Evolutionary conservation across 2,113 vertebrate species (phyloP).

Genomic region (Peromyscus californicus): DNA sequence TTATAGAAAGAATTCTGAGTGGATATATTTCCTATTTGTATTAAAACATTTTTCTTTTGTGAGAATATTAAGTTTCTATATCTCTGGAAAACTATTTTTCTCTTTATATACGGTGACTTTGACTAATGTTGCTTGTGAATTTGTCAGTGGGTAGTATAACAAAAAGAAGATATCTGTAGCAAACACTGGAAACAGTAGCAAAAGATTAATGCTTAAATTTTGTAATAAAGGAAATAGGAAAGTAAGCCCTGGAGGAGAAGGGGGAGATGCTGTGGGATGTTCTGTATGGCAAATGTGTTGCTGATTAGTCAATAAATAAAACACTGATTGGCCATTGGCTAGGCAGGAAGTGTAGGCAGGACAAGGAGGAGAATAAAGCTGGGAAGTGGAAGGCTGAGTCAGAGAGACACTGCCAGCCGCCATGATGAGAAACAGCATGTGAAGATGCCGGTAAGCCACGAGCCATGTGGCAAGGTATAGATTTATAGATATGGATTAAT

Average conservation of each 20-base stretch:
- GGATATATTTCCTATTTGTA: neutral
- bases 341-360: too few species aligned
- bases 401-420: too few species aligned
- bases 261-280: too few species aligned
- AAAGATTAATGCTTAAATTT: constrained; percentile 27
- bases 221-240: neutral
- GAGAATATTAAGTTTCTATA: neutral
- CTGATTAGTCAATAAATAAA: too few species aligned
- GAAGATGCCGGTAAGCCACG: too few species aligned
- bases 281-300: too few species aligned
- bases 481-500: too few species aligned
- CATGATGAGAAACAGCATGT: too few species aligned
- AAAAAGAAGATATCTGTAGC: constrained; percentile 1
- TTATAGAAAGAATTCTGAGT: neutral
- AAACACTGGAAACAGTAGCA: neutral
- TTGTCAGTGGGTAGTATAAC: neutral
- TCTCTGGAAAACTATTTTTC: neutral
- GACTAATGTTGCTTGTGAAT: constrained; percentile 20
- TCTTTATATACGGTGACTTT: neutral
- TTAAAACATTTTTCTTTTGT: constrained; percentile 29
- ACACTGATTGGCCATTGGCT: too few species aligned
- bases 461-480: too few species aligned
- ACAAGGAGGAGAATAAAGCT: too few species aligned
- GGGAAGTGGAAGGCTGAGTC: too few species aligned
- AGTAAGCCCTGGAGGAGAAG: neutral